Percentiles rank a stretch among this genome's conserved stretches.
These are phyloP conservation scores for Rhagoletis zephyria DNA, from an alignment of 1,140 invertebrate species.

Conservation along the genomic window DNA sequence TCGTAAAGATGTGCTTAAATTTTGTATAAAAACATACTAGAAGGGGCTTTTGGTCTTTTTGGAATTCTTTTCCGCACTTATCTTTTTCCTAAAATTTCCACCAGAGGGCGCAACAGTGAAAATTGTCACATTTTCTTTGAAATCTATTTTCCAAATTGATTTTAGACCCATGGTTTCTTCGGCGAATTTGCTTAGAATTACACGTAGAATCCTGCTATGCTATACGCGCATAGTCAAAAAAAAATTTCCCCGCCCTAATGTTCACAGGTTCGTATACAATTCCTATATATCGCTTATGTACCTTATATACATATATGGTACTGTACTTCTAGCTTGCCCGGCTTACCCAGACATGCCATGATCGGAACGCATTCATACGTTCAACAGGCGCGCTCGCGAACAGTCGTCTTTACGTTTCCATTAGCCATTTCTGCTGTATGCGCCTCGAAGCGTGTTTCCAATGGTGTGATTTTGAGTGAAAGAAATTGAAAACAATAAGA, in stretches of 20 bases:
- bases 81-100: no score
- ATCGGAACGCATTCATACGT: slow-evolving; percentile 33
- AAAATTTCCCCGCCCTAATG: background rate
- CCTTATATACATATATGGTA: background rate
- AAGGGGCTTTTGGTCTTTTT: no score
- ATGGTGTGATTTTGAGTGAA: slow-evolving; percentile 44
- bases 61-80: no score
- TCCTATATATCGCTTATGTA: background rate
- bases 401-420: slow-evolving; percentile 31
- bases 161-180: no score
- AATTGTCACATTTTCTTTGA: no score
- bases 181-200: no score
- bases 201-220: no score
- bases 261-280: background rate
- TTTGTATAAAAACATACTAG: no score
- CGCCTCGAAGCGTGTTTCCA: background rate
- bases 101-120: no score
- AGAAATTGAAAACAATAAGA: slow-evolving; percentile 27
- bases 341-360: slow-evolving; percentile 3
- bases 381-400: slow-evolving; percentile 35
- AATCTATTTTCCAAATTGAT: no score
- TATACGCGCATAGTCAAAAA: no score
- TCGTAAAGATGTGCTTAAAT: no score
- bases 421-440: background rate
- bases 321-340: background rate